A percentile compares a stretch with the other conserved stretches of the same genome.
phyloP scores from a whole-genome alignment of 1,140 invertebrate species.

The Ips typographus region DNA sequence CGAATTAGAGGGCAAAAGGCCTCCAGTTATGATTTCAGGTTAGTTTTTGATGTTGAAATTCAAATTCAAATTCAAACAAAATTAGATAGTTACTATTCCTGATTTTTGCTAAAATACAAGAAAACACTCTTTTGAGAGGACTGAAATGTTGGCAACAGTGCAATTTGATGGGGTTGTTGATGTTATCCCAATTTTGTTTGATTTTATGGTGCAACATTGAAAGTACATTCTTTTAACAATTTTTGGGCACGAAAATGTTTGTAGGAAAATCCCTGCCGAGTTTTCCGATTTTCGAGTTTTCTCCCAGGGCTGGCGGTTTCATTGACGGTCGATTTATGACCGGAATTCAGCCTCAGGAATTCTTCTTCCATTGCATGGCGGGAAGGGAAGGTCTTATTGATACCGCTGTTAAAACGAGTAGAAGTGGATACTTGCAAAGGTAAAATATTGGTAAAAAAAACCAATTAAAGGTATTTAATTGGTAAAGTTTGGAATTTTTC shows the following conservation, averaged over 20 bases:
- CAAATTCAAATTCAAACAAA: background rate
- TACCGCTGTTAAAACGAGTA: constrained; percentile 89
- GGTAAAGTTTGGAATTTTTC: no score
- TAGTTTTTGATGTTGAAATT: background rate
- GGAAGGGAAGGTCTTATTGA: constrained; percentile 91
- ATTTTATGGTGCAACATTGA: background rate
- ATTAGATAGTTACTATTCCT: background rate
- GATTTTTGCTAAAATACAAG: background rate
- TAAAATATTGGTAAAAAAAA: background rate
- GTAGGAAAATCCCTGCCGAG: constrained; percentile 79
- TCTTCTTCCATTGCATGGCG: constrained; percentile 99
- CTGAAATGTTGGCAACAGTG: no score
- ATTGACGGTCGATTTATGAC: constrained; percentile 96
- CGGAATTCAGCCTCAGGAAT: constrained; percentile 95
- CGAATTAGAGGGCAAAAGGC: constrained; percentile 96
- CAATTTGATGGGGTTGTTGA: no score
- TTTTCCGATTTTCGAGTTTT: constrained; percentile 87
- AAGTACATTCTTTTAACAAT: no score
- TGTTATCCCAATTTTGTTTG: background rate
- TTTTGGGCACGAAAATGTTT: background rate
- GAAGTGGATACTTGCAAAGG: constrained; percentile 96
- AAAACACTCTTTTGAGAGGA: no score
- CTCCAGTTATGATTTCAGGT: constrained; percentile 92
- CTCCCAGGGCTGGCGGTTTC: constrained; percentile 93
- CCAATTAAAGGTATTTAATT: no score